A percentile compares a stretch with the other conserved stretches of the same genome.
phyloP scores from a whole-genome alignment of 2,797 vertebrate species.

The Stomatorhinus walkeri region DNA sequence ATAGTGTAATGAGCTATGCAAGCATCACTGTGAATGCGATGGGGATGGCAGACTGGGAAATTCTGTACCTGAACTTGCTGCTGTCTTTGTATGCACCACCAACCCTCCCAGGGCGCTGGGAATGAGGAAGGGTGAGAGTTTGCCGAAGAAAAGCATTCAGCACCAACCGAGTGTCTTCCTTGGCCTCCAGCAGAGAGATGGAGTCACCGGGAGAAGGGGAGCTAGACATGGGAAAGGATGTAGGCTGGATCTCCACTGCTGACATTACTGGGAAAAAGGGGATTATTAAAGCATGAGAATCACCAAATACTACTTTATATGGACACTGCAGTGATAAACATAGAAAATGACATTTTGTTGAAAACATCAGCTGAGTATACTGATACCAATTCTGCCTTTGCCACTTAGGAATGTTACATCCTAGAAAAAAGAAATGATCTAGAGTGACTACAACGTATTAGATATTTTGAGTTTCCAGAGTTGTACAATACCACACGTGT shows the following conservation, averaged over 20 bases:
- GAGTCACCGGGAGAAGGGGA: constrained; percentile 42
- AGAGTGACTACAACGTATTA: neutral
- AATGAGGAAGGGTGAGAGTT: constrained; percentile 34
- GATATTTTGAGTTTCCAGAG: constrained; percentile 10
- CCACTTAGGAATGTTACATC: constrained; percentile 11
- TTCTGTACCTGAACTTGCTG: constrained; percentile 57
- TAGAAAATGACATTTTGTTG: constrained; percentile 3
- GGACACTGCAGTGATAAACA: constrained; percentile 1
- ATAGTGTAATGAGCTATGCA: neutral
- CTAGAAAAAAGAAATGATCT: constrained; percentile 10
- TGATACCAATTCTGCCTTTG: constrained; percentile 12
- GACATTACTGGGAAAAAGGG: constrained; percentile 47
- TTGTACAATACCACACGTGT: constrained; percentile 11
- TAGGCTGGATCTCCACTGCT: constrained; percentile 20
- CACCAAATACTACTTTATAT: neutral
- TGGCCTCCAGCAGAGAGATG: constrained; percentile 57
- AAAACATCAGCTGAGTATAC: constrained; percentile 13
- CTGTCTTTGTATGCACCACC: constrained; percentile 62
- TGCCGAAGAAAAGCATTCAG: constrained; percentile 69
- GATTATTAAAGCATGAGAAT: constrained; percentile 2
- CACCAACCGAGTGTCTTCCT: constrained; percentile 64
- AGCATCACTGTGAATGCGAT: neutral
- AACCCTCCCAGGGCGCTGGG: constrained; percentile 52
- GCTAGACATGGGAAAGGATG: constrained; percentile 27
- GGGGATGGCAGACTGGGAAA: neutral